Evolutionary conservation across 2,797 vertebrate species (phyloP), one percentile per base, ranked within the genome.

Genomic region (Neostethus bicornis): DNA sequence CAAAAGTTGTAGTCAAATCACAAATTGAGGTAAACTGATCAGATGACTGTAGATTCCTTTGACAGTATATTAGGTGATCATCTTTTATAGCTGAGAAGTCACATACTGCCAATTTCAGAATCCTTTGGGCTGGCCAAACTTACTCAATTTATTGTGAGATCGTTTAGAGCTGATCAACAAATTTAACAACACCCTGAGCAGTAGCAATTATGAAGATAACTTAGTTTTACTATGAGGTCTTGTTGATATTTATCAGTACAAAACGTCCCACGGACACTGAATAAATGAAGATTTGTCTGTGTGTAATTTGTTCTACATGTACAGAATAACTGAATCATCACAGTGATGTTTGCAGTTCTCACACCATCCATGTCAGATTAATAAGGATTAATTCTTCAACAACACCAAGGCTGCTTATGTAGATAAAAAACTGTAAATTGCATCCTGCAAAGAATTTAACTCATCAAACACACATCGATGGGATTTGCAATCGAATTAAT

Each of bases 391-490:
- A 21, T 34, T 51, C n/a, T 23, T 24, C 26, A 58, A 21, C 19
- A 44, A 31, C 19, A 23, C 25, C 6, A 4, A 9, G 8, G 23
- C 19, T 51, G 28, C 47, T 51, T 39, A 34, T 35, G 46, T 37
- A 16, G 32, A 31, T 16, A 12, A 34, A 64, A 48, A 44, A 5
- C 24, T 43, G 47, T 20, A 8, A 57, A 48, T 29, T 17, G 14
- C 37, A 51, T 43, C 23, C 29, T 12, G 25, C 21, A 44, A 57
- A 65, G 54, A n/a, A n/a, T n/a, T n/a, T n/a, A n/a, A n/a, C n/a
- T n/a, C n/a, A n/a, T n/a, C n/a, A n/a, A n/a, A n/a, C n/a, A n/a
- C n/a, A n/a, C n/a, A n/a, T n/a, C n/a, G n/a, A n/a, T n/a, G n/a
- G n/a, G n/a, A n/a, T n/a, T n/a, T n/a, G n/a, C n/a, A n/a, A n/a